Evolutionary conservation across 2,113 vertebrate genomes (phyloP), one percentile per base, ranked within the genome.

Genomic region (Telmatochromis sp.): DNA sequence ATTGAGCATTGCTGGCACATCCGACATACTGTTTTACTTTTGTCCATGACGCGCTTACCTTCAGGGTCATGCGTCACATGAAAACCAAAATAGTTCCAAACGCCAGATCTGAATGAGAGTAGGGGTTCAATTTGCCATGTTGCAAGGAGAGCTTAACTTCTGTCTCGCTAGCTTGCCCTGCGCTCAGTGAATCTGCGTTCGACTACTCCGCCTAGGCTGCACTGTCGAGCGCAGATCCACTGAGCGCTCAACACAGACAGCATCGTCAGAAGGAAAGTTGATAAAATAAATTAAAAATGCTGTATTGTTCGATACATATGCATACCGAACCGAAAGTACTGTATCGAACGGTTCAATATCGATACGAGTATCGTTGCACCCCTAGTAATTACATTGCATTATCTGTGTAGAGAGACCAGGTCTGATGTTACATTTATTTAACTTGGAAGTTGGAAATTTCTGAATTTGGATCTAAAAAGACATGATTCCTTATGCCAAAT

Each of bases 21-120:
- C 42, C 42, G 1, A 45, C 42, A 45, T 45, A 14, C 42, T 45
- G 13, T 14, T 45, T 45, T 45, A 45, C 13, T 45, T 45, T 45
- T 0, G 42, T 45, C 42, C 42, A 45, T 14, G 42, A 45, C 0
- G 0, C 1, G 0, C 42, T 14, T 45, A 45, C 42, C 42, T 7
- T 14, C 13, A 45, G 42, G 42, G 42, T 45, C 42, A 45, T 45
- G 7, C 6, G 13, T 45, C 42, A 45, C 42, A 45, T 15, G 42
- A 45, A 45, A 15, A 45, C 42, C 42, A 45, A 45, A 45, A 45
- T 45, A 45, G 42, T 14, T 14, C 13, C 42, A 45, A 45, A 45
- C 0, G 1, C 42, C 42, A 45, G 6, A 14, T 45, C 42, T 45
- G 42, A 45, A 45, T 45, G 13, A 45, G 42, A 0, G 6, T 45